These are phyloP conservation scores for Hermetia illucens DNA, from an alignment of 1,140 invertebrate species.

Conservation along the genomic window DNA sequence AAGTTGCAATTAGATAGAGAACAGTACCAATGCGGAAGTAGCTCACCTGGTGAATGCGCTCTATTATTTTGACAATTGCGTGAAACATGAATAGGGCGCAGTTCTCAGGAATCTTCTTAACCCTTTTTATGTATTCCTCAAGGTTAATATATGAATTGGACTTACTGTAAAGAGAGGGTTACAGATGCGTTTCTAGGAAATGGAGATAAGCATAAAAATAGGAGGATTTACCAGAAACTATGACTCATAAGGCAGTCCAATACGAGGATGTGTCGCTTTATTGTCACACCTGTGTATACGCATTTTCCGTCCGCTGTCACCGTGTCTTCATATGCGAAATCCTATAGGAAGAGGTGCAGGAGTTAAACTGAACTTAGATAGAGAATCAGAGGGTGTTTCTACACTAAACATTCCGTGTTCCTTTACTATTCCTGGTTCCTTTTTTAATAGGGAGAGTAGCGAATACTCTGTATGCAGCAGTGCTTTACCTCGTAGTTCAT, in stretches of 20 bases:
- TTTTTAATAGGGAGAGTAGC: conserved; percentile 51
- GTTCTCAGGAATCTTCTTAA: conserved; percentile 58
- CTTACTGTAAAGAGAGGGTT: conserved; percentile 40
- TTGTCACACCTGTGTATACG: conserved; percentile 45
- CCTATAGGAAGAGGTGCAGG: too few relatives aligned
- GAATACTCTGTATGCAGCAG: conserved; percentile 69
- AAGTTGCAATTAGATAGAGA: too few relatives aligned
- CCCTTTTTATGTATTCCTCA: conserved; percentile 70
- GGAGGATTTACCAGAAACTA: conserved; percentile 27
- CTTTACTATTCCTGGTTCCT: conserved; percentile 61
- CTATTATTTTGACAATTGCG: conserved; percentile 60
- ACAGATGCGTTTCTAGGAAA: not conserved
- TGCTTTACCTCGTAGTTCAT: conserved; percentile 61
- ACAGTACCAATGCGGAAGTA: too few relatives aligned
- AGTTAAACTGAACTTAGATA: too few relatives aligned
- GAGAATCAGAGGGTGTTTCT: too few relatives aligned
- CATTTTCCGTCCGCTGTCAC: conserved; percentile 34
- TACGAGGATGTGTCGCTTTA: conserved; percentile 55
- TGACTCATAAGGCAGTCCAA: conserved; percentile 63
- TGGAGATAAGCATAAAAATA: not conserved
- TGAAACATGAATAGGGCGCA: conserved; percentile 65
- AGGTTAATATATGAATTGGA: conserved; percentile 58
- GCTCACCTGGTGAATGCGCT: conserved; percentile 56
- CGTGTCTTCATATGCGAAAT: conserved; percentile 52
- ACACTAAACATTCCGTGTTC: conserved; percentile 73